Conservation (phyloP, 2,797 vertebrate species). For the Phrynocephalus forsythii region DNA sequence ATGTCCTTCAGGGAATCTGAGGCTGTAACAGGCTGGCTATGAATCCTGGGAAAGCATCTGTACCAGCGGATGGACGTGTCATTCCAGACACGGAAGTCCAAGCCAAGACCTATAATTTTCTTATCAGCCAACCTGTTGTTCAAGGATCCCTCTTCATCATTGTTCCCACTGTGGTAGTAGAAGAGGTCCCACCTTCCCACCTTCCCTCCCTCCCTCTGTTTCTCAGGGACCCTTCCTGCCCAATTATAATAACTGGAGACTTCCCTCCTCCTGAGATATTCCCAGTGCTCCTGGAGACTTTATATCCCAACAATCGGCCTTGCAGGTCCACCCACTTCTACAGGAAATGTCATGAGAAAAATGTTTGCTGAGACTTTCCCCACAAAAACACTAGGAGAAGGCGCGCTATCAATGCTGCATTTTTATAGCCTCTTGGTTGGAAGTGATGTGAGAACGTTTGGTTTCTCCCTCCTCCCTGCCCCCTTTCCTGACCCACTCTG, state of each 20-base stretch:
- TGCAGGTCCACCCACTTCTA: constrained; percentile 69
- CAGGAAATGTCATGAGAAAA: constrained; percentile 78
- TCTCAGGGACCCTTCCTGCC: constrained; percentile 1
- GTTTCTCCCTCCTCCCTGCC: constrained; percentile 12
- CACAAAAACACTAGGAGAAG: constrained; percentile 70
- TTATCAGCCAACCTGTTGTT: constrained; percentile 17
- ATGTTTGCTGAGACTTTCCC: constrained; percentile 68
- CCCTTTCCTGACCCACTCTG: constrained; percentile 69
- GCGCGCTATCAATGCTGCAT: constrained; percentile 62
- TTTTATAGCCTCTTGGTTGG: constrained; percentile 74
- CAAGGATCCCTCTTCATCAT: constrained; percentile 11
- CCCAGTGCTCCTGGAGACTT: constrained; percentile 50
- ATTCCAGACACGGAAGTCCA: background rate
- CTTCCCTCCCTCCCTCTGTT: background rate
- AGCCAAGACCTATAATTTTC: background rate
- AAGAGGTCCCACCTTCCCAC: background rate
- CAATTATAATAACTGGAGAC: constrained; percentile 55
- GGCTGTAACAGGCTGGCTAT: background rate
- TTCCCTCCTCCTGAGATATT: constrained; percentile 66
- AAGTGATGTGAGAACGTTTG: constrained; percentile 73
- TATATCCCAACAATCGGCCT: constrained; percentile 21
- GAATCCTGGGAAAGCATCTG: background rate
- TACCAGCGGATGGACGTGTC: too few species aligned
- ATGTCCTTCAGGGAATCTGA: background rate
- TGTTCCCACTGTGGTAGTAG: accelerated